These are phyloP conservation scores for Steromphala cineraria DNA, from an alignment of 2,888 invertebrate species.

Conservation along the genomic window DNA sequence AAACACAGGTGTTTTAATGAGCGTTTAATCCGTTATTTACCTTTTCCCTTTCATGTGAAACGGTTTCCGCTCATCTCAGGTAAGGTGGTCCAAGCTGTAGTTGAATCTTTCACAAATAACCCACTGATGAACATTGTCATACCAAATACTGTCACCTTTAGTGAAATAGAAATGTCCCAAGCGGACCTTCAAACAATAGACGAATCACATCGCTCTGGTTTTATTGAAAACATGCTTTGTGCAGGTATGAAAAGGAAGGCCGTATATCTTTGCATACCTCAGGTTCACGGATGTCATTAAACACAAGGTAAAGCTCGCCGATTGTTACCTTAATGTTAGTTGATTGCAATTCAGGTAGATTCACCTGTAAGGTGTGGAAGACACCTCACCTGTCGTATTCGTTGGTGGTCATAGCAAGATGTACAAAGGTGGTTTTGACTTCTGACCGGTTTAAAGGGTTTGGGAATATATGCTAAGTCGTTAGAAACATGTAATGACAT, in stretches of 20 bases:
- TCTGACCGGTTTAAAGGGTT: neutral
- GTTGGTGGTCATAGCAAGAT: neutral
- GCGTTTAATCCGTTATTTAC: conserved; percentile 17
- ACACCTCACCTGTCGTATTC: neutral
- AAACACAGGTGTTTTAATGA: conserved; percentile 23
- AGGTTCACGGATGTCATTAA: conserved; percentile 12
- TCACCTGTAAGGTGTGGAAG: neutral
- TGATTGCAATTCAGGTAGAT: neutral
- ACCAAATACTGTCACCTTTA: neutral
- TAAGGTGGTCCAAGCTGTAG: neutral
- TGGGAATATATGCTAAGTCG: neutral
- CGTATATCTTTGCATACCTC: neutral
- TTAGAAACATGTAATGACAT: neutral
- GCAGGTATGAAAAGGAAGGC: too few species aligned
- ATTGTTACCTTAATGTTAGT: neutral
- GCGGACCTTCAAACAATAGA: neutral
- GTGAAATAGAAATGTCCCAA: neutral
- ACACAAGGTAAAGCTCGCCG: neutral
- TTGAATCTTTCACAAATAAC: neutral
- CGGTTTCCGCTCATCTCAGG: neutral
- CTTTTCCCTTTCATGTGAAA: neutral
- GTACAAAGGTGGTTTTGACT: neutral
- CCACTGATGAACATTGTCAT: neutral
- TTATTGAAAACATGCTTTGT: too few species aligned
- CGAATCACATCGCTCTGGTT: too few species aligned